phyloP scores from a whole-genome alignment of 2,888 invertebrate species.

The Drosophila gaucha region DNA sequence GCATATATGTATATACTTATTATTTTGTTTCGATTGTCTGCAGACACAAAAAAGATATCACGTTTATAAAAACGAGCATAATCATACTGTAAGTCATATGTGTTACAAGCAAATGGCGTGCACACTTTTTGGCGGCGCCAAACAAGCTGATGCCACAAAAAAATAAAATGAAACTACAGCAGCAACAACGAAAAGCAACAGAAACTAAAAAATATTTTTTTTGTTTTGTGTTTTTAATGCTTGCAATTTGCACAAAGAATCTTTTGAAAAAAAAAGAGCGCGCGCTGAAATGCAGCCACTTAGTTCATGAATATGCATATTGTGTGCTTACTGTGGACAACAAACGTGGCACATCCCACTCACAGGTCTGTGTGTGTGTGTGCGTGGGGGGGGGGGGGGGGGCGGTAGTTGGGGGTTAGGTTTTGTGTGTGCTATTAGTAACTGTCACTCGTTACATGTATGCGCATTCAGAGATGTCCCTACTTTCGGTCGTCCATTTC shows the following conservation, averaged over 20 bases:
- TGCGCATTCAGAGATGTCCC: conserved; percentile 42
- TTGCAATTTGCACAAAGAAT: conserved; percentile 66
- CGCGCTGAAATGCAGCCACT: conserved; percentile 59
- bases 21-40: no score
- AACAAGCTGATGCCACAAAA: conserved; percentile 4
- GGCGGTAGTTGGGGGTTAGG: background rate
- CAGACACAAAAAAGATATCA: no score
- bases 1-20: no score
- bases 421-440: conserved; percentile 62
- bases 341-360: conserved; percentile 20
- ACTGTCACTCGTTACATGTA: conserved; percentile 61
- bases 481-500: conserved; percentile 8
- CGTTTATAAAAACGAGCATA: conserved; percentile 1
- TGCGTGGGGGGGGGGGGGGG: background rate
- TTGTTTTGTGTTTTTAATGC: conserved; percentile 35
- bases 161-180: background rate
- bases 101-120: background rate
- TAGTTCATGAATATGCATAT: conserved; percentile 71
- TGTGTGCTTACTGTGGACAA: conserved; percentile 43
- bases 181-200: background rate
- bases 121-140: conserved; percentile 9
- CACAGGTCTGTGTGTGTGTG: conserved; percentile 1
- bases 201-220: conserved; percentile 27
- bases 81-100: conserved; percentile 3
- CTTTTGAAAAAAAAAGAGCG: conserved; percentile 43